These are phyloP conservation scores for Julus scanicus DNA, from an alignment of 2,888 invertebrate genomes.

Conservation along the genomic window DNA sequence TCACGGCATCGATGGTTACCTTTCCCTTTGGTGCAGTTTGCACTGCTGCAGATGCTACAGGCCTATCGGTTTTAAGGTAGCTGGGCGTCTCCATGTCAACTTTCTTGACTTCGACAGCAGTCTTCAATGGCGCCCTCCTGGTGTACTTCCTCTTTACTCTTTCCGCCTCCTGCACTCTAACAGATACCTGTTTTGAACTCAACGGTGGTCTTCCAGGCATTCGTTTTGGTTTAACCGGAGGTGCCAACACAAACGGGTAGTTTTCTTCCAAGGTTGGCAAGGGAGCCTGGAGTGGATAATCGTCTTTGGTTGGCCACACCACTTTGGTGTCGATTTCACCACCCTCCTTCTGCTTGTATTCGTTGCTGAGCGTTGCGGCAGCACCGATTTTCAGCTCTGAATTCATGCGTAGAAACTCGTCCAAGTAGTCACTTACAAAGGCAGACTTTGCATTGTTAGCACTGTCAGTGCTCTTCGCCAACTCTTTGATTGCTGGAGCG, in stretches of 20 bases:
- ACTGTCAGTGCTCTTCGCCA: background rate
- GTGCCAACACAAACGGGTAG: background rate
- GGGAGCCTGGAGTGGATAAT: background rate
- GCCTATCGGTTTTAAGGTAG: background rate
- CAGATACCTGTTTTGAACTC: background rate
- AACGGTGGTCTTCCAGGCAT: background rate
- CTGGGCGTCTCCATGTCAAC: background rate
- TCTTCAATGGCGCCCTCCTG: background rate
- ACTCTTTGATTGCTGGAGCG: background rate
- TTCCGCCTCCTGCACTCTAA: background rate
- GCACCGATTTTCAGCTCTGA: slow-evolving; percentile 45
- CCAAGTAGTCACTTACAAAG: slow-evolving; percentile 55
- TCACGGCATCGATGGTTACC: slow-evolving; percentile 37
- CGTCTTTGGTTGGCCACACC: slow-evolving; percentile 54
- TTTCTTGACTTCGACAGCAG: background rate
- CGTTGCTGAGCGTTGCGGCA: background rate
- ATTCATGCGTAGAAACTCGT: slow-evolving; percentile 54
- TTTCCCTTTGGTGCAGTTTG: background rate
- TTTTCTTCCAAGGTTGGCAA: background rate
- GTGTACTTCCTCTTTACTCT: background rate
- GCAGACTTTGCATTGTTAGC: slow-evolving; percentile 46
- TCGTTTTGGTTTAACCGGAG: background rate
- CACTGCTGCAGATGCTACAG: background rate
- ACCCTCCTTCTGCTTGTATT: background rate
- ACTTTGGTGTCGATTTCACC: slow-evolving; percentile 50